phyloP scores from a whole-genome alignment of 2,113 vertebrate genomes.

The Lycaon pictus region DNA sequence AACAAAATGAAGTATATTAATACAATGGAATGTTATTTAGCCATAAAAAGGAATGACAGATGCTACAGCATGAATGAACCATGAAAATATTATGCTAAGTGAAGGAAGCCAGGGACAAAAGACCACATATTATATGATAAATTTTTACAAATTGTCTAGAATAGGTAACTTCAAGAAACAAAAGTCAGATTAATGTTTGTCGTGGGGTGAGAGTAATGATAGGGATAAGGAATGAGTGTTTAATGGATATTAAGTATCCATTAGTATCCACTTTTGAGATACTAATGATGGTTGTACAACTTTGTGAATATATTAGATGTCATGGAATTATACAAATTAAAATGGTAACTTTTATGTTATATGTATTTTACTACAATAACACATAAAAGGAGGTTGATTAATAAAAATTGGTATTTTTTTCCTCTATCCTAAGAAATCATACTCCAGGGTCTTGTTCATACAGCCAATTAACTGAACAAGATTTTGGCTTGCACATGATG shows the following conservation, averaged over 20 bases:
- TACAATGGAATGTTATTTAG: neutral
- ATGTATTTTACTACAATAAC: slow-evolving; percentile 2
- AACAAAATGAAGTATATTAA: neutral
- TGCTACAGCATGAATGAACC: neutral
- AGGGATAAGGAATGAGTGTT: neutral
- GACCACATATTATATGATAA: neutral
- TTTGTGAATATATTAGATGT: neutral
- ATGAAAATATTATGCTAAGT: slow-evolving; percentile 20
- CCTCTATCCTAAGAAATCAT: neutral
- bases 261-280: neutral
- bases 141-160: slow-evolving; percentile 12
- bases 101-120: neutral
- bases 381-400: neutral
- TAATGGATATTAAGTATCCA: neutral
- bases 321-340: neutral
- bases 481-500: neutral
- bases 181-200: neutral
- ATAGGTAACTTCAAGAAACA: slow-evolving; percentile 14
- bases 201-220: rapidly evolving
- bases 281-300: neutral
- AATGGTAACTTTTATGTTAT: neutral
- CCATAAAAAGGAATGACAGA: neutral
- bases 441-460: neutral
- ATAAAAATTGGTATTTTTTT: neutral
- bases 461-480: neutral